These are phyloP conservation scores for Eremophila alpestris DNA, from an alignment of 2,797 vertebrate species.

Conservation along the genomic window DNA sequence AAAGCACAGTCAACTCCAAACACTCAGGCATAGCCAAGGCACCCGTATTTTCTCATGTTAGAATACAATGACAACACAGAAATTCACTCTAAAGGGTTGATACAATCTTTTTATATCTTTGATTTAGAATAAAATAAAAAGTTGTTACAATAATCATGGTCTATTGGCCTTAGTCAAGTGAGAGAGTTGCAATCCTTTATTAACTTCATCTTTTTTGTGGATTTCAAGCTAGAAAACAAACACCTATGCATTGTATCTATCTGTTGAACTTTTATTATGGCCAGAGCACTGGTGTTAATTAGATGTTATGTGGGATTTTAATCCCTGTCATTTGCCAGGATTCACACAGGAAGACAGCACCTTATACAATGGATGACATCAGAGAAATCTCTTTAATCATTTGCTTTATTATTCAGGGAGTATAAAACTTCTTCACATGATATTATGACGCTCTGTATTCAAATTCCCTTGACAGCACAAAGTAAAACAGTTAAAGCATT, in stretches of 20 bases:
- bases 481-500: background rate
- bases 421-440: background rate
- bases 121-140: background rate
- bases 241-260: background rate
- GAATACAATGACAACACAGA: background rate
- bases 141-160: background rate
- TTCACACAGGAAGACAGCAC: background rate
- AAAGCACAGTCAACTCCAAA: background rate
- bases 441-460: background rate
- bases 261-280: conserved; percentile 14
- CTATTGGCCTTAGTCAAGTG: background rate
- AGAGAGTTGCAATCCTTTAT: background rate
- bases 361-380: conserved; percentile 8
- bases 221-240: conserved; percentile 5
- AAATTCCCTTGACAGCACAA: background rate
- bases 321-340: conserved; percentile 19
- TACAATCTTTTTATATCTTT: background rate
- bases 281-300: conserved; percentile 19
- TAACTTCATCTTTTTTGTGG: background rate
- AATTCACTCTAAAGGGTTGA: background rate
- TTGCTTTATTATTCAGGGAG: background rate
- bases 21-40: background rate
- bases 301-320: conserved; percentile 19
- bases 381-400: conserved; percentile 36
- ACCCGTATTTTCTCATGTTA: background rate